Evolutionary conservation across 1,140 invertebrate genomes (phyloP), one percentile per base, ranked within the genome.

Genomic region (Cylas formicarius): DNA sequence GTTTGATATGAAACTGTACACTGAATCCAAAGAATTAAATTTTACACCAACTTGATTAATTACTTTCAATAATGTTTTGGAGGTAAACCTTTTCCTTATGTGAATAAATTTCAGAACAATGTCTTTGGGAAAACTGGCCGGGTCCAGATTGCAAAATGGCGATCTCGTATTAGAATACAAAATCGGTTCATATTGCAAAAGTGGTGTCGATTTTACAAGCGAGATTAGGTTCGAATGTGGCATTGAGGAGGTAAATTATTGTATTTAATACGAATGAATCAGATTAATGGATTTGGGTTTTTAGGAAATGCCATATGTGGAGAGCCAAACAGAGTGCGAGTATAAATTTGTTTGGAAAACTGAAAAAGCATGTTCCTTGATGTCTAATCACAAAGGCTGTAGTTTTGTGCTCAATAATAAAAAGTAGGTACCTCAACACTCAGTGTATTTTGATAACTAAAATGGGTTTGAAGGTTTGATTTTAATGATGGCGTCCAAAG

Each of bases 281-380:
- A n/a, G n/a, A n/a, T n/a, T n/a, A n/a, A n/a, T n/a, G n/a, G n/a
- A 8, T 2, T 2, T 35, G 33, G 22, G 2, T 10, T 22, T 37
- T 3, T 23, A 37, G 35, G 21, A 37, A 13, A 18, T 23, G 9
- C 20, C 20, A 22, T 13, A 23, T 2, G 7, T 37, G 7, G 1
- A 11, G 14, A 13, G 26, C 16, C 1, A 37, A 22, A 4, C 16
- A n/a, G 19, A 37, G 7, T 37, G 35, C 11, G 11, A n/a, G 19
- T 35, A 35, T 35, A n/a, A 17, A 9, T 35, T 35, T 35, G 11
- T 35, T 14, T 37, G 35, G 35, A 23, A 37, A 37, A 37, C 35
- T n/a, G 5, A 23, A 23, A 11, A 37, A 16, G 35, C 13, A 7
- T 37, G 35, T n/a, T 23, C 35, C 3, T 18, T 9, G 11, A n/a